Base-by-base conservation (phyloP, 2,888 invertebrate genomes). In the Andrena bucephala region DNA sequence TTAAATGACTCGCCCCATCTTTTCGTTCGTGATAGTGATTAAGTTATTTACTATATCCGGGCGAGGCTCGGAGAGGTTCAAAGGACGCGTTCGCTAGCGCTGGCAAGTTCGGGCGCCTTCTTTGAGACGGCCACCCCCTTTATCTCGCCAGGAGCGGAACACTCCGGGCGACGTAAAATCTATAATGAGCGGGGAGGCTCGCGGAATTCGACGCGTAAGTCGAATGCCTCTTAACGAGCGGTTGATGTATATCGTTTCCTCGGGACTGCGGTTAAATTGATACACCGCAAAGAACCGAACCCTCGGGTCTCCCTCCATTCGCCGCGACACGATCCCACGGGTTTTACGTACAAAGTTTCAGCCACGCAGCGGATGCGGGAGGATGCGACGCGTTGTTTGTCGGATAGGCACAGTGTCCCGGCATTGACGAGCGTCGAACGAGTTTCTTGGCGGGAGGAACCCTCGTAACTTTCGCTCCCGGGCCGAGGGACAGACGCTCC, bases 221-320 rank as follows among this genome's bases (percentile, higher is more conserved):
- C 77, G 80, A 67, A 50, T 54, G 72, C 52, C 54, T 65, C 50
- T 52, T 68, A 74, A 73, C 63, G 76, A 65, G 73, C 52, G 68
- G 0, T 10, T n/a, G 8, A 42, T 60, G 20, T 71, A 27, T 68
- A 68, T 65, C 31, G 75, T 31, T 81, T 59, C 59, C 63, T 27
- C 20, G 73, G 13, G 79, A 77, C 68, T 70, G 60, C 71, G 85
- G 85, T 87, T 81, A 87, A 85, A 83, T 87, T 77, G 76, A 81
- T 77, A 78, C 54, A 33, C 81, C 79, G 78, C 77, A 82, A 79
- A 75, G 81, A 54, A 8, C 8, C 10, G 16, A 8, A 13, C 24
- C 24, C 31, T 3, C 16, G 27, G 1, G 1, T n/a, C 5, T 59
- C 20, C 59, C 42, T 16, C 20, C 24, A 7, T 7, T 16, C 10